Base-by-base conservation (phyloP, 2,888 invertebrate species). In the Catocala sponsa region DNA sequence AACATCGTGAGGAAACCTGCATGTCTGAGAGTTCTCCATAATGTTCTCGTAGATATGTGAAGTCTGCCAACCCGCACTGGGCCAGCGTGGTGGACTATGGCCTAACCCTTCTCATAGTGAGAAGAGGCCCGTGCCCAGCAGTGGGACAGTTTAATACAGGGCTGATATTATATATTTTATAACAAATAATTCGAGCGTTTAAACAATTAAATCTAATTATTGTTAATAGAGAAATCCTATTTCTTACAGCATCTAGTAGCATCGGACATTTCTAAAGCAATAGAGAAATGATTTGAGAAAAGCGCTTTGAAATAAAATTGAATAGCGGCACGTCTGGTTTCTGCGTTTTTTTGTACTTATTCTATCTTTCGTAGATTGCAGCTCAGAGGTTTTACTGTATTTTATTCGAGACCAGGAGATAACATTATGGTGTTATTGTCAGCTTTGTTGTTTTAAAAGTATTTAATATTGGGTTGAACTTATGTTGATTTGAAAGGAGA, bases 271-370 rank as follows among this genome's bases (percentile, higher is more conserved):
- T 67, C 57, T 67, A 64, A 70, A 69, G 65, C 63, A 61, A 63
- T 66, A 57, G 63, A 63, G 47, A 68, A 77, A 63, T 65, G 68
- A 70, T 70, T 68, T 56, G 53, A 67, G 67, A 67, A 55, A 59
- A 63, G 15, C 52, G 62, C 68, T 65, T 68, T 62, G 61, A 77
- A 75, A 77, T 77, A 51, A 63, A 77, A 77, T 76, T 77, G 60
- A 72, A 77, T 65, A 53, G 66, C 35, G 70, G 62, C 63, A 65
- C 63, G 61, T 63, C 74, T 57, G 58, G 11, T 55, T 62, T 57
- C 42, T 59, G 38, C 53, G 15, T 46, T 47, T 66, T 72, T 70
- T 67, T 62, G 53, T 44, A 52, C 7, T 54, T 46, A 49, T 63
- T 63, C 10, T 54, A 63, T 59, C 62, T 70, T 56, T 13, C 42